Percentiles rank a stretch among this genome's conserved stretches.
Evolutionary conservation across 2,888 invertebrate genomes (phyloP).

Genomic region (Lycophotia porphyrea): DNA sequence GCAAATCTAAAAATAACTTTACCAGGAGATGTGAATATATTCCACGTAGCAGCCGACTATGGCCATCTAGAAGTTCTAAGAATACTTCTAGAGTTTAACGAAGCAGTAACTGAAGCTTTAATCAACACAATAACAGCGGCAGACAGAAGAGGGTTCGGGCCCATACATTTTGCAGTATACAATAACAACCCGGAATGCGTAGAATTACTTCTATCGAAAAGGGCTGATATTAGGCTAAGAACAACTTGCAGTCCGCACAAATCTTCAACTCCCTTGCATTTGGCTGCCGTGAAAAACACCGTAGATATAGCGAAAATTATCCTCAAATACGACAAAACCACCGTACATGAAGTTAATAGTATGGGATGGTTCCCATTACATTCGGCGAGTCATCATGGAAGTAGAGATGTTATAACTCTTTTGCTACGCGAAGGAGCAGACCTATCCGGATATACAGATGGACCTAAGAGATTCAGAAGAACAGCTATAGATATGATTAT

Average conservation of each 20-base stretch:
- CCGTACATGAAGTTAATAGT: slow-evolving; percentile 84
- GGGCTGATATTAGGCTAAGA: slow-evolving; percentile 84
- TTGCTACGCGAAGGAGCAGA: slow-evolving; percentile 86
- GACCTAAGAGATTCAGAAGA: slow-evolving; percentile 81
- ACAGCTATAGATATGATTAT: slow-evolving; percentile 89
- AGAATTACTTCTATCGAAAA: slow-evolving; percentile 82
- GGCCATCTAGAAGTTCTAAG: slow-evolving; percentile 89
- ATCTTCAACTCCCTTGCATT: slow-evolving; percentile 85
- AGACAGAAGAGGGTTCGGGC: slow-evolving; percentile 85
- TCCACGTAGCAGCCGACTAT: slow-evolving; percentile 91
- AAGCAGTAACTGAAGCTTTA: slow-evolving; percentile 76
- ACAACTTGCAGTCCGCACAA: slow-evolving; percentile 84
- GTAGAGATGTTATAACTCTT: slow-evolving; percentile 89
- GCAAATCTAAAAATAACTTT: slow-evolving; percentile 84
- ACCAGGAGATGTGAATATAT: slow-evolving; percentile 87
- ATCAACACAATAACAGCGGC: slow-evolving; percentile 81
- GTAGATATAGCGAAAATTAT: slow-evolving; percentile 81
- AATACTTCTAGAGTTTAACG: slow-evolving; percentile 85
- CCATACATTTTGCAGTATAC: slow-evolving; percentile 89
- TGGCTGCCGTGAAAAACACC: slow-evolving; percentile 85
- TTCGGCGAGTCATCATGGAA: slow-evolving; percentile 89
- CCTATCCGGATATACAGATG: slow-evolving; percentile 82
- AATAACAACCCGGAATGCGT: slow-evolving; percentile 88
- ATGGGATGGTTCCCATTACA: slow-evolving; percentile 82
- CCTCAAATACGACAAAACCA: slow-evolving; percentile 81